Evolutionary conservation across 2,797 vertebrate genomes (phyloP).

Genomic region (Pipistrellus pipistrellus): DNA sequence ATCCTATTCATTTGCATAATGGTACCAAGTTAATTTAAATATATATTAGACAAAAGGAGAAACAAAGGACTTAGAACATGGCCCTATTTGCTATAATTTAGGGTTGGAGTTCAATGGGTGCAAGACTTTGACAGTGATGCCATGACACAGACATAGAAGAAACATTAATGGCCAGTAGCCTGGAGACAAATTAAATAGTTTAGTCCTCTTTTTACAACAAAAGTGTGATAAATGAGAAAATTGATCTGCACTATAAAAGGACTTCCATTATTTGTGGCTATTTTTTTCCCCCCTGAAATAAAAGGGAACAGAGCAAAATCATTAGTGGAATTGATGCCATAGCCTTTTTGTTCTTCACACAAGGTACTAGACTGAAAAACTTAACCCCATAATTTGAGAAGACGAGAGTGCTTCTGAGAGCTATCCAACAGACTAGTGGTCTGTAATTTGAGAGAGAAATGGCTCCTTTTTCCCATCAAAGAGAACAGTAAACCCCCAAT

Average conservation of each 20-base stretch:
- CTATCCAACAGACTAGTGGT: slow-evolving; percentile 53
- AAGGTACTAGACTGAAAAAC: slow-evolving; percentile 55
- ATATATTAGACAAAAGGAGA: neutral
- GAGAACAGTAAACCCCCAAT: slow-evolving; percentile 64
- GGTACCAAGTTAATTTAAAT: slow-evolving; percentile 34
- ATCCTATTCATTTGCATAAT: neutral
- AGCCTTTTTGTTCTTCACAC: slow-evolving; percentile 57
- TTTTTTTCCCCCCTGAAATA: slow-evolving; percentile 54
- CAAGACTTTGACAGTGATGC: neutral
- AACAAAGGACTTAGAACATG: neutral
- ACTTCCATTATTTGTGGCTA: neutral
- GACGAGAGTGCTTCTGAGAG: slow-evolving; percentile 51
- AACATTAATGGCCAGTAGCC: neutral
- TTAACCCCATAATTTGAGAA: slow-evolving; percentile 70
- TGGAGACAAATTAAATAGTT: slow-evolving; percentile 23
- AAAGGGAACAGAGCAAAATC: slow-evolving; percentile 56
- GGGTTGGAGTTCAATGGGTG: neutral
- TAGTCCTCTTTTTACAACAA: neutral
- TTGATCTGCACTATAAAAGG: neutral
- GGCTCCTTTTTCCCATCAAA: slow-evolving; percentile 65
- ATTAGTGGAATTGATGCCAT: neutral
- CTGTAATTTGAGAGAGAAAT: slow-evolving; percentile 78
- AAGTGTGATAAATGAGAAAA: slow-evolving; percentile 14
- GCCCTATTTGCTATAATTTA: neutral
- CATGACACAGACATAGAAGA: neutral